Evolutionary conservation across 2,797 vertebrate species (phyloP).

Genomic region (Ceryle rudis): DNA sequence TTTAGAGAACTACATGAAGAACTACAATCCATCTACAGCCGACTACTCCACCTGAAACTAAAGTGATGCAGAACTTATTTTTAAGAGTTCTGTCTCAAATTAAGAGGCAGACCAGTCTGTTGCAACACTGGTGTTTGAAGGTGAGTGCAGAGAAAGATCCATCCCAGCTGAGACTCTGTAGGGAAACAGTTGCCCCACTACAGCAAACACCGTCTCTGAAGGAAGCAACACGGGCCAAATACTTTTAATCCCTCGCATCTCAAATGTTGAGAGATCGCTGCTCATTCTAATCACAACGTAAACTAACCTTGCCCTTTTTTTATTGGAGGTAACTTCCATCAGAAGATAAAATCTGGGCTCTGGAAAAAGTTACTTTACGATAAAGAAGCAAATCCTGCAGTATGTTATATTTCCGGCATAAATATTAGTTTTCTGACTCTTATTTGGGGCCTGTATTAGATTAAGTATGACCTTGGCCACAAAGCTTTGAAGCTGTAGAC

Average conservation of each 20-base stretch:
- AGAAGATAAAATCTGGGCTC: not conserved
- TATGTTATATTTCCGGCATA: not conserved
- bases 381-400: not conserved
- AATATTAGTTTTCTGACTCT: slow-evolving; percentile 22
- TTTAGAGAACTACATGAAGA: not conserved
- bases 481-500: slow-evolving; percentile 56
- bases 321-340: not conserved
- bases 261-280: not conserved
- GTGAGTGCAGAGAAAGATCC: not conserved
- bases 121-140: not conserved
- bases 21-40: not conserved
- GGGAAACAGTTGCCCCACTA: not conserved
- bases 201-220: not conserved
- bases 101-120: not conserved
- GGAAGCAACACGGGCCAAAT: not conserved
- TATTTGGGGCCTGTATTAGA: slow-evolving; percentile 37
- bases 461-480: slow-evolving; percentile 17
- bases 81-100: not conserved
- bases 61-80: not conserved
- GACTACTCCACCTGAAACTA: not conserved
- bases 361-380: slow-evolving; percentile 21
- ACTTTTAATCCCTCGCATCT: not conserved
- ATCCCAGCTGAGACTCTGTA: not conserved
- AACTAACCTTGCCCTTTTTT: not conserved
- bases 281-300: not conserved